phyloP scores from a whole-genome alignment of 2,113 vertebrate species.

The Passer montanus region DNA sequence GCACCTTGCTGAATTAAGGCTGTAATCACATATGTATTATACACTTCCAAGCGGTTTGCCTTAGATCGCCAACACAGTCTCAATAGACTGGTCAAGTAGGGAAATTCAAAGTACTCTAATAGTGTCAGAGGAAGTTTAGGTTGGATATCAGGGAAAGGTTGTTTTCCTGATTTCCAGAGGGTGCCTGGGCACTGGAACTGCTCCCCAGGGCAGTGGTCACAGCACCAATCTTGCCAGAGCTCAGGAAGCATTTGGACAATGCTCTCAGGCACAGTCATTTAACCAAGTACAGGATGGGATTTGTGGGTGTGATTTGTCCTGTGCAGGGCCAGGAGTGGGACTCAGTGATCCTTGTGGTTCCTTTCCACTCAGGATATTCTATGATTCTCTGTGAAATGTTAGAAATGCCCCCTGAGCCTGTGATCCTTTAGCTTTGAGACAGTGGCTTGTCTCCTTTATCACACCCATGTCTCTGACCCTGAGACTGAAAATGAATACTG shows the following conservation, averaged over 20 bases:
- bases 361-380: not conserved
- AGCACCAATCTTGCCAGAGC: not conserved
- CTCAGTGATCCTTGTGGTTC: not conserved
- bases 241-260: not conserved
- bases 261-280: not conserved
- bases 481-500: not conserved
- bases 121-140: not conserved
- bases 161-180: not conserved
- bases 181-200: not conserved
- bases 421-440: not conserved
- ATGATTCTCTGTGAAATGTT: not conserved
- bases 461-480: not conserved
- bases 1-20: not conserved
- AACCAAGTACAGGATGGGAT: not conserved
- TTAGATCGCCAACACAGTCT: conserved; percentile 43
- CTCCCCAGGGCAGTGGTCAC: not conserved
- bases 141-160: not conserved
- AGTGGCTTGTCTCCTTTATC: conserved; percentile 19
- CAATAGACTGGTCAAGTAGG: conserved; percentile 5
- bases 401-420: not conserved
- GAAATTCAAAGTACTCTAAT: conserved; percentile 30
- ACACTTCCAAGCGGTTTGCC: not conserved
- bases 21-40: not conserved
- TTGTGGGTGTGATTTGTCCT: not conserved
- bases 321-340: not conserved